Evolutionary conservation across 2,113 vertebrate genomes (phyloP), one percentile per base, ranked within the genome.

Genomic region (Trogon surrucura): DNA sequence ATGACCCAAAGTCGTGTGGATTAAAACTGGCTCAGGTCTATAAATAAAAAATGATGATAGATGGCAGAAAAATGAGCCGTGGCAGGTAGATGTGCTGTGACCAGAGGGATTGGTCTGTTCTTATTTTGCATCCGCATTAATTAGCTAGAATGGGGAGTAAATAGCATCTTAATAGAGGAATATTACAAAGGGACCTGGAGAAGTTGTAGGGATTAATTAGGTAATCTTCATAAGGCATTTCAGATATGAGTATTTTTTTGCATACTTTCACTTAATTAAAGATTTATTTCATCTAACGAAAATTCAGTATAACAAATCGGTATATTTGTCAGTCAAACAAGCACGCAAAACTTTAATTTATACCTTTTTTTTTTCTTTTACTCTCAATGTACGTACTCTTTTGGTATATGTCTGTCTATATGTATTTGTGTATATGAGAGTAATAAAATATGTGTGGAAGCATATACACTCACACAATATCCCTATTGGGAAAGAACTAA

Each of bases 191-290:
- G 77, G 88, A 92, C 77, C 54, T 65, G 20, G 41, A 96, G 53
- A 94, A 96, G 16, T 86, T 94, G n/a, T 54, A 89, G 61, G 57
- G 65, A 89, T 94, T 94, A 92, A 92, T 96, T 91, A 91, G 50
- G 69, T 80, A 91, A 90, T 81, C 61, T 94, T 93, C 53, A 81
- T 47, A 65, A 92, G n/a, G 16, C 30, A 92, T 90, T 94, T 87
- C 2, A 22, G 77, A 80, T 89, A 73, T 44, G 44, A 95, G 30
- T 86, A 74, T 6, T 79, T 88, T 32, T 86, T 79, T 74, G 36
- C 36, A 61, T 81, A 47, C 36, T 86, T 94, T 89, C 54, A 58
- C 21, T 94, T 80, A 83, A 84, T 91, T 89, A 90, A 92, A 88
- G 23, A 67, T 90, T 75, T 89, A 54, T 80, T 91, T 90, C 4